Evolutionary conservation across 2,113 vertebrate genomes (phyloP), one percentile per base, ranked within the genome.

Genomic region (Campylomormyrus numenius): DNA sequence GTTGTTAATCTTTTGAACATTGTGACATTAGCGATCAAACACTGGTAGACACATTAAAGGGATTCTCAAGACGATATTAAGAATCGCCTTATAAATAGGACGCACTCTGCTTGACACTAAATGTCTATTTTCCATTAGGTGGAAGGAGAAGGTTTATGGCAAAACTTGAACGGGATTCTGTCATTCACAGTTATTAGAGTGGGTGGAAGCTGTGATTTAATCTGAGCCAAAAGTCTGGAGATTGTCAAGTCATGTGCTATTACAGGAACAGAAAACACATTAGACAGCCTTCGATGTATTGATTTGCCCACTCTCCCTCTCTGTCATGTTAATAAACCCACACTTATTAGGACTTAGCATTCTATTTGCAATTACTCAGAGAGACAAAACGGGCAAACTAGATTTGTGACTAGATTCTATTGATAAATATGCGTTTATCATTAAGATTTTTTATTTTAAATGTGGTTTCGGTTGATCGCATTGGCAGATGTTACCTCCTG

Each of bases 151-250:
- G 90, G 53, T 46, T 89, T 56, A 70, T 50, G 52, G 52, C 53
- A 48, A 58, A 66, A 42, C 85, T 90, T 85, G 89, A 88, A 45
- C 89, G 91, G 42, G 89, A 88, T 88, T 91, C 53, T 86, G 91
- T 93, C 92, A 92, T 85, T 92, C 91, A 88, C 62, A 15, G 92
- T 89, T 92, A 74, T 90, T 91, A 89, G 90, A 85, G 90, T 84
- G 89, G 66, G 91, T 93, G 48, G 91, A 89, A 90, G 93, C 92
- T 95, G 95, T 94, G 56, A 93, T 95, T 95, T 90, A 90, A 95
- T 94, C 91, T 89, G 89, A 90, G 93, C 92, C 93, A 94, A 93
- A 94, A 66, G 94, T 94, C 95, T 95, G 94, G 95, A 94, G 92
- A 94, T 91, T 94, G 93, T 96, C 94, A 95, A 90, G 92, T 88